Evolutionary conservation across 2,888 invertebrate genomes (phyloP).

Genomic region (Timema podura): DNA sequence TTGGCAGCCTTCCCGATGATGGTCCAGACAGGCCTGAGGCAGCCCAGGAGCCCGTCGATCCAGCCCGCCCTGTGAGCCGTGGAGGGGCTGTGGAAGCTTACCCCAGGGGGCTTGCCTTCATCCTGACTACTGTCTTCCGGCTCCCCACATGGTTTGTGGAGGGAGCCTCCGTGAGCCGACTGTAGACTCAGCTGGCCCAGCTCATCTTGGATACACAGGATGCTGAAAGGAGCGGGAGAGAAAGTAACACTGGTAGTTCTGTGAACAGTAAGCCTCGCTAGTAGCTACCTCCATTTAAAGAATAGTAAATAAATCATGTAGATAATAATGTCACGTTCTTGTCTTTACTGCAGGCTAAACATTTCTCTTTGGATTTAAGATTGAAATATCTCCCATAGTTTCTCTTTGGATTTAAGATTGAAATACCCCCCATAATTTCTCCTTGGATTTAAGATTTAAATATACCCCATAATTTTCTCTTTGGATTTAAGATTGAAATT

Average conservation of each 20-base stretch:
- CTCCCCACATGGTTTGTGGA: slow-evolving; percentile 12
- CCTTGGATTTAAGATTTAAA: no score
- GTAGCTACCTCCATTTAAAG: background rate
- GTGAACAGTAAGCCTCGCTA: background rate
- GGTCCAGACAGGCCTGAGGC: slow-evolving; percentile 83
- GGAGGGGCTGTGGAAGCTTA: slow-evolving; percentile 29
- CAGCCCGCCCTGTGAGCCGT: slow-evolving; percentile 48
- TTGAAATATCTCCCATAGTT: no score
- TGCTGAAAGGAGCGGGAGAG: slow-evolving; percentile 45
- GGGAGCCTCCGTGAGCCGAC: slow-evolving; percentile 35
- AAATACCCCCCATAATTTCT: no score
- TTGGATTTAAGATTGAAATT: no score
- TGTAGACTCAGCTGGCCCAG: slow-evolving; percentile 52
- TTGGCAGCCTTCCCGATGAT: slow-evolving; percentile 75
- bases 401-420: no score
- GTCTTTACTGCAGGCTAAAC: slow-evolving; percentile 6
- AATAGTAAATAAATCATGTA: background rate
- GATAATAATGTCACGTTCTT: background rate
- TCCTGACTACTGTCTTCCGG: slow-evolving; percentile 13
- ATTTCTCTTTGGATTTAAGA: background rate
- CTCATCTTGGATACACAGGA: slow-evolving; percentile 62
- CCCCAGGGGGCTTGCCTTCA: slow-evolving; percentile 31
- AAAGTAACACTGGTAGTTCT: slow-evolving; percentile 17
- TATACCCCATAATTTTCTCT: no score
- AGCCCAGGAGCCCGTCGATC: slow-evolving; percentile 82